These are phyloP conservation scores for Enteromius paludinosus DNA, from an alignment of 2,797 vertebrate genomes.

Conservation along the genomic window DNA sequence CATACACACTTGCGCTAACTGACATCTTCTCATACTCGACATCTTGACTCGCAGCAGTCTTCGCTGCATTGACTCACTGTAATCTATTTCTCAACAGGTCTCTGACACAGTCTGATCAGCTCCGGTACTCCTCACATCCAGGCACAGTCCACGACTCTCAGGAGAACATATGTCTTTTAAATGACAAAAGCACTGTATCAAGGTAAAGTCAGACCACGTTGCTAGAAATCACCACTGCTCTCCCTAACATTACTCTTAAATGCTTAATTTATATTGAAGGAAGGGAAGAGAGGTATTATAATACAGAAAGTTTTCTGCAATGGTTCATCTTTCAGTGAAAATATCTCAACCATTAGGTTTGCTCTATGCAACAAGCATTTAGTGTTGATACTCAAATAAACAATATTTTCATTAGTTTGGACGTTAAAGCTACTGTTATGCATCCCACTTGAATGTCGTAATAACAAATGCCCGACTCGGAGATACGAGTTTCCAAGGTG, in stretches of 20 bases:
- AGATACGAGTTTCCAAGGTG: not conserved
- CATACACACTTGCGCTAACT: constrained; percentile 9
- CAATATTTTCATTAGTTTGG: not conserved
- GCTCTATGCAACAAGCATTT: not conserved
- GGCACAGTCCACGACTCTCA: constrained; percentile 39
- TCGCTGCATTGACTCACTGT: constrained; percentile 39
- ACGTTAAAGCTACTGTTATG: not conserved
- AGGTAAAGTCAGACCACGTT: constrained; percentile 30
- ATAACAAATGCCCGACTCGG: not conserved
- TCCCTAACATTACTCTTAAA: constrained; percentile 32
- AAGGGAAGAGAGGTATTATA: not conserved
- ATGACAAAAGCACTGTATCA: constrained; percentile 43
- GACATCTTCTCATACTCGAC: constrained; percentile 18
- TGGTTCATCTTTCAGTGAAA: not conserved
- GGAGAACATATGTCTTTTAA: constrained; percentile 43
- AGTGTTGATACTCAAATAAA: not conserved
- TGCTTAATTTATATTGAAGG: constrained; percentile 33
- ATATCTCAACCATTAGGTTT: not conserved
- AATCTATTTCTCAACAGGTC: constrained; percentile 51
- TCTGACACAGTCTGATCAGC: constrained; percentile 49
- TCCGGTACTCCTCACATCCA: constrained; percentile 44
- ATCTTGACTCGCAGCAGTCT: constrained; percentile 35
- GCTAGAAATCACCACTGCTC: constrained; percentile 22
- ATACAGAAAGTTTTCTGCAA: not conserved
- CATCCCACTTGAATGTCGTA: not conserved